Evolutionary conservation across 2,888 invertebrate species (phyloP), one percentile per base, ranked within the genome.

Genomic region (Caenorhabditis imperialis): DNA sequence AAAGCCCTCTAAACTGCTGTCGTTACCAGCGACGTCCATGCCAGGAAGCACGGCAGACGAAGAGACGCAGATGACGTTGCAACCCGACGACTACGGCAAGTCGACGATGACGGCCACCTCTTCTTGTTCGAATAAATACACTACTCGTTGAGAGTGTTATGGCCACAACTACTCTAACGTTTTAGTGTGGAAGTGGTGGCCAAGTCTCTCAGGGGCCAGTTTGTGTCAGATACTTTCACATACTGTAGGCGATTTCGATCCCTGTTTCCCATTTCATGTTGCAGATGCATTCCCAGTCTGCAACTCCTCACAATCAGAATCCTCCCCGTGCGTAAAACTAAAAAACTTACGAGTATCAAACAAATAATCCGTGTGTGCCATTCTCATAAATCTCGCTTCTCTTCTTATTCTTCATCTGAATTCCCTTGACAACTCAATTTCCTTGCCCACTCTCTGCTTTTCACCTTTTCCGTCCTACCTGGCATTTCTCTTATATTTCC

Each of bases 1-100:
- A 65, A 65, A 65, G 55, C 55, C 63, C 63, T 65, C 63, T 65
- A 65, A 65, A 65, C 54, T 65, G 63, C 54, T 53, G 63, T 65
- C 63, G 63, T 65, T 65, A 65, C 63, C 55, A 65, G 54, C 48
- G 33, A 10, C 35, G 53, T 10, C 10, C 10, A 30, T 48, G 38
- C 27, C 27, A 48, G 51, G 44, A 22, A 16, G 33, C 16, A 35
- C 35, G 16, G 25, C n/a, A 27, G 23, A 27, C 18, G 14, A 14
- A 35, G 63, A 65, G 55, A 48, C 63, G 55, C 55, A 54, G 63
- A 65, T 38, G 45, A 45, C 30, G 18, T 35, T 53, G 20, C 33
- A 14, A 35, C 38, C 23, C 44, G 45, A 33, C 60, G 37, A 35
- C 53, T 10, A 38, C 54, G 40, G 25, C 42, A 30, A 30, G 40